Conservation (phyloP, 2,113 vertebrate genomes). For the Cynoglossus semilaevis region DNA sequence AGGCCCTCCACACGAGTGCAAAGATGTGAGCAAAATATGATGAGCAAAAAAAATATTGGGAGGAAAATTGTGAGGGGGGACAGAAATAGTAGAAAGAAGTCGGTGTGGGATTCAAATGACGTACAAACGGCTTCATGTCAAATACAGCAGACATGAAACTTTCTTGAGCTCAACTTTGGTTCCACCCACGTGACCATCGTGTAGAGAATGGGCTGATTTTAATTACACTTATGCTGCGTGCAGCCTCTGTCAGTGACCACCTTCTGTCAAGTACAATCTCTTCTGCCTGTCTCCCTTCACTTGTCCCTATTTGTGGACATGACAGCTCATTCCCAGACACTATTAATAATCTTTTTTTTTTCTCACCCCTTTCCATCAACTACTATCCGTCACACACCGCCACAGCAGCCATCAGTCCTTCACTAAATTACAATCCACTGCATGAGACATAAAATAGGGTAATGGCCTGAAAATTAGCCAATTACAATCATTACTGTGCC, state of each 20-base stretch:
- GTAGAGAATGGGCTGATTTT: too few species aligned
- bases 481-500: slow-evolving; percentile 68
- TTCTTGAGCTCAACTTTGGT: neutral
- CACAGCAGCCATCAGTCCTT: slow-evolving; percentile 53
- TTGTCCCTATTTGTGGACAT: slow-evolving; percentile 31
- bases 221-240: neutral
- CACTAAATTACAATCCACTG: slow-evolving; percentile 63
- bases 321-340: slow-evolving; percentile 59
- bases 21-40: slow-evolving; percentile 15
- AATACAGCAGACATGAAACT: neutral
- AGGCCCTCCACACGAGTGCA: neutral
- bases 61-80: neutral
- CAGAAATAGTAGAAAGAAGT: too few species aligned
- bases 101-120: neutral
- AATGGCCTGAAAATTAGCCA: slow-evolving; percentile 70
- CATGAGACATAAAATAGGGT: slow-evolving; percentile 69
- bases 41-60: slow-evolving; percentile 3
- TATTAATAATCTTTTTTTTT: slow-evolving; percentile 53
- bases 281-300: slow-evolving; percentile 15
- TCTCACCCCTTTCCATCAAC: slow-evolving; percentile 14
- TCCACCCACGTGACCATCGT: neutral
- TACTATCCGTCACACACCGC: slow-evolving; percentile 58
- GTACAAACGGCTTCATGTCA: too few species aligned
- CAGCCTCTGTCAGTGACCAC: neutral
- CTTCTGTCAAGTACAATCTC: slow-evolving; percentile 12